Evolutionary conservation across 2,888 invertebrate species (phyloP).

Genomic region (Drosophila fulvimacula): DNA sequence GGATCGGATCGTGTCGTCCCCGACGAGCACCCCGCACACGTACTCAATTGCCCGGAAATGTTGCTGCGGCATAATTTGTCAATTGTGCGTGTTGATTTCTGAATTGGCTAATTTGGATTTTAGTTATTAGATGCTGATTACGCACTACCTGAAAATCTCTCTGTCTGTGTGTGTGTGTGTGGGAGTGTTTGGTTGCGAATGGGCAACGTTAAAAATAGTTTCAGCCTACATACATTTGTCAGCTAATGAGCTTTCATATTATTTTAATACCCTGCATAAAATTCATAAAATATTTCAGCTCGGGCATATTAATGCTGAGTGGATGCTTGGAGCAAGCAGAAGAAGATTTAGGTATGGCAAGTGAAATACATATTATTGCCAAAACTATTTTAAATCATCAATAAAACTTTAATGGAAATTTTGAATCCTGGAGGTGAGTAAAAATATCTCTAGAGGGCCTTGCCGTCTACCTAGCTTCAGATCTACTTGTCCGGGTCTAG

Average conservation of each 20-base stretch:
- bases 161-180: background rate
- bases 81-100: conserved; percentile 82
- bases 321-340: background rate
- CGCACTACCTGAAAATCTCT: conserved; percentile 28
- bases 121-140: conserved; percentile 79
- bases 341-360: background rate
- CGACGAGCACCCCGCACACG: conserved; percentile 59
- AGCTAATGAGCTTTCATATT: conserved; percentile 68
- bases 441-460: no score
- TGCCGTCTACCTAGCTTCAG: no score
- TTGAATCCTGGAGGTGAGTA: no score
- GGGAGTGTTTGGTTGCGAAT: conserved; percentile 12
- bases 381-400: background rate
- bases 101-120: conserved; percentile 82
- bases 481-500: no score
- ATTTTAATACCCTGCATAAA: conserved; percentile 22
- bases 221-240: conserved; percentile 34
- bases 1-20: conserved; percentile 11
- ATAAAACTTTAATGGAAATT: background rate
- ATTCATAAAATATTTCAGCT: background rate
- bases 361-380: no score
- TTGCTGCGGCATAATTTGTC: conserved; percentile 80
- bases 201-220: conserved; percentile 45
- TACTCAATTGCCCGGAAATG: conserved; percentile 81
- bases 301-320: background rate